These are phyloP conservation scores for Enteromius afrohamiltoni DNA, from an alignment of 2,797 vertebrate genomes.

Conservation along the genomic window DNA sequence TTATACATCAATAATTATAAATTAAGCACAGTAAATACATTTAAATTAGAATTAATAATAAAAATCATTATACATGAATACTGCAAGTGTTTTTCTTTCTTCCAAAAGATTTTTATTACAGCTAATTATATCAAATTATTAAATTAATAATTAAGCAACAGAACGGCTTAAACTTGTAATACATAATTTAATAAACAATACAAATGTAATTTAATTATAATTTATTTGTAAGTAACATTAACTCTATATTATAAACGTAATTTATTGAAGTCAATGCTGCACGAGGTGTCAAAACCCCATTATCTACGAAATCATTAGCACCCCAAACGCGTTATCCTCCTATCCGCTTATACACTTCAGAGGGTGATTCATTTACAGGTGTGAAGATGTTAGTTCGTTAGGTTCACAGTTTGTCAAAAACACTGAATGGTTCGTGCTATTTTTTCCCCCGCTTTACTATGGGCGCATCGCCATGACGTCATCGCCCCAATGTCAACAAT, in stretches of 20 bases:
- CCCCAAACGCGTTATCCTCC: not conserved
- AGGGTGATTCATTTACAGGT: not conserved
- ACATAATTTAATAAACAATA: not conserved
- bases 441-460: conserved; percentile 13
- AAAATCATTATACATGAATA: not conserved
- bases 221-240: too few relatives aligned
- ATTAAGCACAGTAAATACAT: not conserved
- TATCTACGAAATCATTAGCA: not conserved
- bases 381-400: not conserved
- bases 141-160: not conserved
- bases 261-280: not conserved
- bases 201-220: too few relatives aligned
- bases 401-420: not conserved
- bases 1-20: not conserved
- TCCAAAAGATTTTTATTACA: not conserved
- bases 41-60: not conserved
- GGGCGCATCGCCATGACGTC: conserved; percentile 69
- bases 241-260: too few relatives aligned
- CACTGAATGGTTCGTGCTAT: not conserved
- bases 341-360: not conserved
- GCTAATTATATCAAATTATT: not conserved
- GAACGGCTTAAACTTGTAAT: not conserved
- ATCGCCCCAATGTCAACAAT: conserved; percentile 79
- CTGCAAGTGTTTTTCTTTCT: not conserved
- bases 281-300: not conserved